Evolutionary conservation across 2,113 vertebrate species (phyloP).

Genomic region (Leptosomus discolor): DNA sequence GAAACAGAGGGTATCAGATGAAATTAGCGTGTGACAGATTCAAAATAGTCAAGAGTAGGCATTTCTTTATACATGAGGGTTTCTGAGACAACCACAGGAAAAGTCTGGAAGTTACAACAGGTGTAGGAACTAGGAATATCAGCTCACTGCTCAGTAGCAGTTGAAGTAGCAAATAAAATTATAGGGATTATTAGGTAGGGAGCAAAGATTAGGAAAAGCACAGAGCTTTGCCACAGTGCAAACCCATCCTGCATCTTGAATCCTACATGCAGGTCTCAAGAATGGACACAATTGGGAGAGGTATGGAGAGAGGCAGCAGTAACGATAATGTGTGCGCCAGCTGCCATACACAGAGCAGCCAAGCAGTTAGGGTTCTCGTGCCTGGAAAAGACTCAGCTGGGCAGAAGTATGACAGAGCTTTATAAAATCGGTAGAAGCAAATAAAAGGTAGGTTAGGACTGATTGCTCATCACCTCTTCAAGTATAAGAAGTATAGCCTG

Average conservation of each 20-base stretch:
- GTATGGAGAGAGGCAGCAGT: accelerated
- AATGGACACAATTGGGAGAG: neutral
- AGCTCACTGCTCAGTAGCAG: neutral
- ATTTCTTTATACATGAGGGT: neutral
- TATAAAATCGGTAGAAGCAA: neutral
- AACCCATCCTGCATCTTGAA: neutral
- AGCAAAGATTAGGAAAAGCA: neutral
- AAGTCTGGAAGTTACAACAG: neutral
- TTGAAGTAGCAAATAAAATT: neutral
- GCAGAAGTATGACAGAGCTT: neutral
- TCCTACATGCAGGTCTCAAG: neutral
- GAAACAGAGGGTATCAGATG: neutral
- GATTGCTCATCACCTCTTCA: neutral
- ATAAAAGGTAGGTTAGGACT: neutral
- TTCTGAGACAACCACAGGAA: neutral
- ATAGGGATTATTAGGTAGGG: neutral
- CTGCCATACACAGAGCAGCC: neutral
- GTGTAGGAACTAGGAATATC: neutral
- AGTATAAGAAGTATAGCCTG: neutral
- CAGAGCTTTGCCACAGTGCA: neutral
- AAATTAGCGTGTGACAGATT: neutral
- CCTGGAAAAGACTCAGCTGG: neutral
- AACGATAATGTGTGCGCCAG: accelerated
- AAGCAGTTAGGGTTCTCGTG: accelerated
- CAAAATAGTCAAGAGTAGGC: neutral